Evolutionary conservation across 2,888 invertebrate species (phyloP).

Genomic region (Venusia cambrica): DNA sequence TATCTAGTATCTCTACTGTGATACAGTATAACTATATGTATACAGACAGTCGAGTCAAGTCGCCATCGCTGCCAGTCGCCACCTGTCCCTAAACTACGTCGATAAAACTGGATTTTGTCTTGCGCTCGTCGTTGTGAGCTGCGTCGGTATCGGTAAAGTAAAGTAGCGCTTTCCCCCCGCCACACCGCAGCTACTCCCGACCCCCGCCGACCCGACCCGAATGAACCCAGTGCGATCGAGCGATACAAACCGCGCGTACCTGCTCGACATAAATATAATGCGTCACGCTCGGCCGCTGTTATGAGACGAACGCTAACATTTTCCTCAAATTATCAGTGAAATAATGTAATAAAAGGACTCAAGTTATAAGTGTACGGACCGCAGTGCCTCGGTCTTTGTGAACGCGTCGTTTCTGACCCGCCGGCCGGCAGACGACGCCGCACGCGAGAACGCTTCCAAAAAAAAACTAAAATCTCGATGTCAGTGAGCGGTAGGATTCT

Average conservation of each 20-base stretch:
- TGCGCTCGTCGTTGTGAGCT: conserved; percentile 42
- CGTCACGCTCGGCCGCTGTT: conserved; percentile 64
- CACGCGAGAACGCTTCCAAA: conserved; percentile 78
- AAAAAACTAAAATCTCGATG: conserved; percentile 66
- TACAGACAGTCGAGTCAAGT: too few relatives aligned
- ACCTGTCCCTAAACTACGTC: conserved; percentile 59
- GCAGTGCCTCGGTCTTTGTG: conserved; percentile 75
- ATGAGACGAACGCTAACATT: conserved; percentile 62
- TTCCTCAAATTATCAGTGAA: conserved; percentile 71
- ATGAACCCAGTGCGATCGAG: conserved; percentile 73
- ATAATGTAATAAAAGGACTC: conserved; percentile 82
- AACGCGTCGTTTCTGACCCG: conserved; percentile 55
- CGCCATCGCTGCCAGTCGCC: too few relatives aligned
- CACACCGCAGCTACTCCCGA: conserved; percentile 40
- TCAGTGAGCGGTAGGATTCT: conserved; percentile 69
- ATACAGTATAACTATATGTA: too few relatives aligned
- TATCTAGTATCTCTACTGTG: too few relatives aligned
- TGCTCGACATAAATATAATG: conserved; percentile 48
- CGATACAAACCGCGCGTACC: conserved; percentile 66
- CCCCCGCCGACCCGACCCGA: conserved; percentile 48
- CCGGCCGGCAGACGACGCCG: conserved; percentile 85
- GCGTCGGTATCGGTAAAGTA: too few relatives aligned
- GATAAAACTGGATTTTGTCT: conserved; percentile 36
- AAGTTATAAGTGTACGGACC: conserved; percentile 76
- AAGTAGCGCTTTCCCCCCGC: conserved; percentile 44